Base-by-base conservation (phyloP, 1,140 invertebrate genomes). In the Danaus melanippus region DNA sequence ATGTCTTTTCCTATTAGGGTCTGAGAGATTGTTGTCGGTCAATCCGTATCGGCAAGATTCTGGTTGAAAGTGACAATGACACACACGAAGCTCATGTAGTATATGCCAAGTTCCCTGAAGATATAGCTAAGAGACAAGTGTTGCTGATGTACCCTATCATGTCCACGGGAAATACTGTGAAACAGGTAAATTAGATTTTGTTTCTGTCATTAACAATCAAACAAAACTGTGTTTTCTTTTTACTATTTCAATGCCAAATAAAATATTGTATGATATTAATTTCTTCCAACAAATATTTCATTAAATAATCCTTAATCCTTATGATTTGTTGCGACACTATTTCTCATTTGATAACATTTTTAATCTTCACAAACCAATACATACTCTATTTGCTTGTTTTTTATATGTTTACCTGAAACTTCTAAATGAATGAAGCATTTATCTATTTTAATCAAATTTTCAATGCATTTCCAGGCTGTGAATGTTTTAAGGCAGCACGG, bases 121-220 rank as follows among this genome's bases (percentile, higher is more conserved):
- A 99, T 80, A 97, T 99, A 64, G 88, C 92, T 1, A 89, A 92
- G 46, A 89, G 97, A 65, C 96, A 97, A 88, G 96, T 96, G 8
- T 88, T 99, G n/a, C 89, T 99, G 0, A 97, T 99, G 95, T 99
- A 99, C 86, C 97, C 97, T 12, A 98, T 98, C 53, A 97, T 98
- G 95, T 97, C 96, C 64, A 97, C 97, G 32, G 97, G 97, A 8
- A 98, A 98, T 83, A 98, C 97, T 52, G 96, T 98, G 12, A 82
- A 89, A 61, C 89, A 90, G 80, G 88, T 89, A 45, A 46, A 15
- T 12, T 12, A n/a, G n/a, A n/a, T n/a, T n/a, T n/a, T n/a, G n/a
- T n/a, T n/a, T n/a, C n/a, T n/a, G n/a, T n/a, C n/a, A n/a, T 50
- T 50, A 50, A 12, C 8, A 47, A 32, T 32, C 8, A 32, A 32